Evolutionary conservation across 2,888 invertebrate species (phyloP).

Genomic region (Aromia moschata): DNA sequence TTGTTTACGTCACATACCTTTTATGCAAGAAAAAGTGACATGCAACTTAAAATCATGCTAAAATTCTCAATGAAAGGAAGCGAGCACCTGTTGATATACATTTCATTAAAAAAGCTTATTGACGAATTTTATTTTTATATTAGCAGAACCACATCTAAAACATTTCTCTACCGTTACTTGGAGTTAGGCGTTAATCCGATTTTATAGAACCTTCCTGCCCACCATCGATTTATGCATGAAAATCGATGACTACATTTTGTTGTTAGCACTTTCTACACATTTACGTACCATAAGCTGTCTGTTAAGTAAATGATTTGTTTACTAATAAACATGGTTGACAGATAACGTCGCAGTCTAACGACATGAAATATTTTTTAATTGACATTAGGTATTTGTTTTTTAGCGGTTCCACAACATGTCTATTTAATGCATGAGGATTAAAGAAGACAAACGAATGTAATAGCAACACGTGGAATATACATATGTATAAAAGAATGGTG

Average conservation of each 20-base stretch:
- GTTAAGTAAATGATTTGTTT: constrained; percentile 2
- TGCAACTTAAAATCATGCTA: no score
- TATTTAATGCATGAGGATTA: no score
- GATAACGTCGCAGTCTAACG: background rate
- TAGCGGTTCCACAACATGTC: no score
- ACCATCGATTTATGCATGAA: background rate
- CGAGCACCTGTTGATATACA: no score
- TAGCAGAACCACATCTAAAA: background rate
- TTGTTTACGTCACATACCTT: no score
- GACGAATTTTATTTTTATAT: background rate
- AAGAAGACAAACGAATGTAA: no score
- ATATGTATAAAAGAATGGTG: no score
- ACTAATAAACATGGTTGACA: constrained; percentile 1
- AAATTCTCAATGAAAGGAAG: no score
- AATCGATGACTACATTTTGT: background rate
- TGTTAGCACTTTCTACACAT: constrained; percentile 4
- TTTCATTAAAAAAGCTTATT: background rate
- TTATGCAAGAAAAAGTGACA: no score
- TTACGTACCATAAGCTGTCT: background rate
- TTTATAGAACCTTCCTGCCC: background rate
- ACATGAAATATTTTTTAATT: constrained; percentile 1
- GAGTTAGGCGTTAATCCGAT: background rate
- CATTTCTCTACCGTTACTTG: background rate
- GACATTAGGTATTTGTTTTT: no score
- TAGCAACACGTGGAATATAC: no score